Percentiles rank a stretch among this genome's conserved stretches.
Conservation (phyloP, 2,888 invertebrate species). For the Athalia circularis region DNA sequence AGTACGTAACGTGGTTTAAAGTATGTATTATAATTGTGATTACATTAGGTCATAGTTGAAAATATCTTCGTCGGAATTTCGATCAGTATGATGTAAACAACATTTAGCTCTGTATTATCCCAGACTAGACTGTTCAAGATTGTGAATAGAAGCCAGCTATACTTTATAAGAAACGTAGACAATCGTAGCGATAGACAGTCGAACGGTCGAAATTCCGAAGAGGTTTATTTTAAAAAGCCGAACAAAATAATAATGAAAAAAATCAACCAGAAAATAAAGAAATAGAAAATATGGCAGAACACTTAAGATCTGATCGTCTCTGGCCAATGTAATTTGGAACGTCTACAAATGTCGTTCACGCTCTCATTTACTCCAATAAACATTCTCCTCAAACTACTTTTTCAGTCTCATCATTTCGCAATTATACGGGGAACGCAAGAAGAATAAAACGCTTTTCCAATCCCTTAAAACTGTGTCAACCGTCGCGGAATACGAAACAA, state of each 20-base stretch:
- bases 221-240: neutral
- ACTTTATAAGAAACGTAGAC: slow-evolving; percentile 29
- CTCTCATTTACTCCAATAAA: neutral
- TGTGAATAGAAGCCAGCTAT: slow-evolving; percentile 23
- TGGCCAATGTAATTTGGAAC: neutral
- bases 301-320: slow-evolving; percentile 14
- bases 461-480: slow-evolving; percentile 5
- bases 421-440: neutral
- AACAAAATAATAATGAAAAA: neutral
- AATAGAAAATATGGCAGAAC: neutral
- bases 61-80: neutral
- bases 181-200: neutral
- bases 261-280: neutral
- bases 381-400: too few species aligned
- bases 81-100: neutral
- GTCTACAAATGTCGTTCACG: neutral
- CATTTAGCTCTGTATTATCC: neutral
- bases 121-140: slow-evolving; percentile 9
- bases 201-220: slow-evolving; percentile 14
- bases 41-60: too few species aligned
- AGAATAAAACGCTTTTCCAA: neutral
- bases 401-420: neutral
- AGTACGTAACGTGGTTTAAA: too few species aligned
- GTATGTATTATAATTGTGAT: too few species aligned
- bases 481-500: slow-evolving; percentile 11